These are phyloP conservation scores for Cyprinodon brontotheroides DNA, from an alignment of 2,113 vertebrate species.

Conservation along the genomic window DNA sequence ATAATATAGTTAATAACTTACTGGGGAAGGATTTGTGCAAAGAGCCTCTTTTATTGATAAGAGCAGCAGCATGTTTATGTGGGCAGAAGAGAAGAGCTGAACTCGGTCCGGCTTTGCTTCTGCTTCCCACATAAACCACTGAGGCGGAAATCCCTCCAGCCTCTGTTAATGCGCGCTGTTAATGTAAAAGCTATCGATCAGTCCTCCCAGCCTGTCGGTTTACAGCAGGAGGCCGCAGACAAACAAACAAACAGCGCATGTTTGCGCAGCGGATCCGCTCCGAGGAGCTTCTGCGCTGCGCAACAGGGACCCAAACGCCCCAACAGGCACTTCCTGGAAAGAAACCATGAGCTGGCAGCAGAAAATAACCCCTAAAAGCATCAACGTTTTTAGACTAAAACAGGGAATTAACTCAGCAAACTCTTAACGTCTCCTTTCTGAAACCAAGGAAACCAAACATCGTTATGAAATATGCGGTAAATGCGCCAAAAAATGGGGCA, in stretches of 20 bases:
- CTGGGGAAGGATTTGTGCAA: not conserved
- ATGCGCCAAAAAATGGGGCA: not conserved
- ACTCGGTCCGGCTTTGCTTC: not conserved
- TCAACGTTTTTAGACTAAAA: not conserved
- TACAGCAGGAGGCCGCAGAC: constrained; percentile 22
- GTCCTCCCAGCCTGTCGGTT: constrained; percentile 33
- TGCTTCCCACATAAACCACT: constrained; percentile 5
- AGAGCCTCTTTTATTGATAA: not conserved
- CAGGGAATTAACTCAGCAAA: not conserved
- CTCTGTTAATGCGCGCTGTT: constrained; percentile 56
- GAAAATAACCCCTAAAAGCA: constrained; percentile 53
- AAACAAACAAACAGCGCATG: constrained; percentile 22
- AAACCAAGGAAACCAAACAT: constrained; percentile 3
- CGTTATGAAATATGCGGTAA: not conserved
- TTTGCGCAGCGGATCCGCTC: not conserved
- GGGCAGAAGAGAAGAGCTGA: not conserved
- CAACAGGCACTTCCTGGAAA: constrained; percentile 54
- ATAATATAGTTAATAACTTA: not conserved
- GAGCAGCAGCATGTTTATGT: not conserved
- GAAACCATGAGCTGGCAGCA: constrained; percentile 2
- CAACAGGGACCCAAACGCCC: not conserved
- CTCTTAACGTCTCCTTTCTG: not conserved
- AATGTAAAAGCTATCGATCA: constrained; percentile 68
- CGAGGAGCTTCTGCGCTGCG: not conserved
- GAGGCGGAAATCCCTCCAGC: constrained; percentile 12